phyloP scores from a whole-genome alignment of 2,113 vertebrate genomes.

The Colistium nudipinnis region DNA sequence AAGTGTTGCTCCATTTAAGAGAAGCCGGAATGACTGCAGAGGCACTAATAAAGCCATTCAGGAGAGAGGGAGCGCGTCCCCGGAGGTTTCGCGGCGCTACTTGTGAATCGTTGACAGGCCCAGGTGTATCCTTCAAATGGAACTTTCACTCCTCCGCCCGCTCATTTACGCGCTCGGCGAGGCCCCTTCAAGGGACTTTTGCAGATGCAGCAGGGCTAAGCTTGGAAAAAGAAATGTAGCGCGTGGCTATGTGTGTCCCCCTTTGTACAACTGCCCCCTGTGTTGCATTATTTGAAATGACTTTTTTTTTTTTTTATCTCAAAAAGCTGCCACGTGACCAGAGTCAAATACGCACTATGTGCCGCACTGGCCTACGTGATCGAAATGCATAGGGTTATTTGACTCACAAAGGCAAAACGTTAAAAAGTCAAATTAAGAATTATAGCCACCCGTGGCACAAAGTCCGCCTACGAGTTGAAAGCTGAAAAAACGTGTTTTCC shows the following conservation, averaged over 20 bases:
- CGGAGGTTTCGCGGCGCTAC: slow-evolving; percentile 58
- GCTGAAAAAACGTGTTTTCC: not conserved
- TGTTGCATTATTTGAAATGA: not conserved
- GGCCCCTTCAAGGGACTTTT: slow-evolving; percentile 22
- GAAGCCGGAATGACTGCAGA: slow-evolving; percentile 74
- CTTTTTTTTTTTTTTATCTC: not conserved
- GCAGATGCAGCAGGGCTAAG: slow-evolving; percentile 34
- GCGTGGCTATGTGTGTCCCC: too few relatives aligned
- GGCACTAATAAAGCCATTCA: slow-evolving; percentile 82
- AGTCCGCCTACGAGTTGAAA: not conserved
- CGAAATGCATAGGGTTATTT: not conserved
- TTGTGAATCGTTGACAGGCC: slow-evolving; percentile 68
- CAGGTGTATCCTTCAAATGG: slow-evolving; percentile 72
- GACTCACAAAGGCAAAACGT: not conserved
- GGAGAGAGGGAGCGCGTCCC: slow-evolving; percentile 54
- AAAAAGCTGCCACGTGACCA: not conserved
- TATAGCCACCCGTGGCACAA: not conserved
- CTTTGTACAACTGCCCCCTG: not conserved
- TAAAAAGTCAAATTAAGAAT: not conserved
- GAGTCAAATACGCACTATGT: not conserved
- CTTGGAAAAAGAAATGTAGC: not conserved
- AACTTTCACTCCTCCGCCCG: slow-evolving; percentile 43
- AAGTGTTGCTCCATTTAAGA: slow-evolving; percentile 82
- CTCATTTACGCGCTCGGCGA: slow-evolving; percentile 26
- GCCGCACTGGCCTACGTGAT: not conserved